phyloP scores from a whole-genome alignment of 2,888 invertebrate genomes.

The Agrotis ipsilon region DNA sequence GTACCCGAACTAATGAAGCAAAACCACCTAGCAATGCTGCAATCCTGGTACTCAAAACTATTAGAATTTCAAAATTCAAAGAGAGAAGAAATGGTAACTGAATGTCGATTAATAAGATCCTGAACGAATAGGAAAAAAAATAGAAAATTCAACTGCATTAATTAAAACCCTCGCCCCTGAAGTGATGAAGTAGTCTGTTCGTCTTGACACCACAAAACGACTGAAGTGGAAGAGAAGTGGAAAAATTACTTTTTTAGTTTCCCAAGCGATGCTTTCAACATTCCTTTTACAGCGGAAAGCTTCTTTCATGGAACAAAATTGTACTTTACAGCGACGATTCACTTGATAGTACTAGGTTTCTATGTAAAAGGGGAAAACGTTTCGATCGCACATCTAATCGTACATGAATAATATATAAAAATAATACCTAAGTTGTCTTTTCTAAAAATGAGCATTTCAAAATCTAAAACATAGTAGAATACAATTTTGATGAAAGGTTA shows the following conservation, averaged over 20 bases:
- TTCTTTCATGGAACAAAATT: slow-evolving; percentile 30
- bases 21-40: not conserved
- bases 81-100: not conserved
- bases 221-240: slow-evolving; percentile 31
- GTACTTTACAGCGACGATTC: slow-evolving; percentile 10
- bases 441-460: no score
- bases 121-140: slow-evolving; percentile 2
- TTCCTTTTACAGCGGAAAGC: slow-evolving; percentile 34
- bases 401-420: no score
- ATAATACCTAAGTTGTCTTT: no score
- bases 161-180: slow-evolving; percentile 38
- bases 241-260: slow-evolving; percentile 54
- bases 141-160: slow-evolving; percentile 24
- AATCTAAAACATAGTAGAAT: no score
- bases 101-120: slow-evolving; percentile 4
- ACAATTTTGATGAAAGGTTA: no score
- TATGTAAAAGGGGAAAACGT: not conserved
- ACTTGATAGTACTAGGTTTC: slow-evolving; percentile 15
- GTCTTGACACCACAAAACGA: slow-evolving; percentile 40
- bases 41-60: not conserved
- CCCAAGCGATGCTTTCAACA: slow-evolving; percentile 28
- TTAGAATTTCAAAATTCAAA: not conserved
- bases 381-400: not conserved
- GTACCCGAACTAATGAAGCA: not conserved
- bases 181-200: slow-evolving; percentile 43